Evolutionary conservation across 1,140 invertebrate species (phyloP).

Genomic region (Aleiodes sp.): DNA sequence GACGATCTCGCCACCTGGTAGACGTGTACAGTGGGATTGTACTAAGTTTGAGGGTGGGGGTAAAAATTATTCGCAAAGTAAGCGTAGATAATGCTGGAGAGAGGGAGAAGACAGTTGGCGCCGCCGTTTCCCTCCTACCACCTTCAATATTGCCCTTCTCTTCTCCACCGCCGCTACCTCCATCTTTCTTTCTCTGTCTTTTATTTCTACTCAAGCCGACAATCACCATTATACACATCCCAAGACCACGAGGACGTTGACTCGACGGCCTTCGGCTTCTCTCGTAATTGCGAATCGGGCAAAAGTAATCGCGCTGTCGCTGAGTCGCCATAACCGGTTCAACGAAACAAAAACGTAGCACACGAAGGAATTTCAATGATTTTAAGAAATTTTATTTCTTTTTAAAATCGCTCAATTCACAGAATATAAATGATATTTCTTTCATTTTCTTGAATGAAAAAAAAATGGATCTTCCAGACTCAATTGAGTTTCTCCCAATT

Average conservation of each 20-base stretch:
- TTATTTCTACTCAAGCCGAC: constrained; percentile 28
- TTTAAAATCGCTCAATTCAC: no score
- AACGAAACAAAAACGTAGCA: constrained; percentile 21
- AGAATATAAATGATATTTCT: no score
- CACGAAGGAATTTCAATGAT: constrained; percentile 5
- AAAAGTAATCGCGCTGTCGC: constrained; percentile 22
- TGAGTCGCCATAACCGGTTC: constrained; percentile 3
- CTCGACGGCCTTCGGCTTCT: constrained; percentile 47
- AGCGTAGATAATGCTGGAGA: constrained; percentile 36
- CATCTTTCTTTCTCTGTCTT: constrained; percentile 14
- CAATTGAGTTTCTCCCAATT: no score
- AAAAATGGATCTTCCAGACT: no score
- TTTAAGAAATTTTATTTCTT: not conserved
- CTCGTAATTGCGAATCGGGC: constrained; percentile 29
- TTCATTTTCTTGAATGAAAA: no score
- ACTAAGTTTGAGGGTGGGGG: constrained; percentile 13
- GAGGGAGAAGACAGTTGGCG: constrained; percentile 41
- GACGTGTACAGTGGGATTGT: constrained; percentile 38
- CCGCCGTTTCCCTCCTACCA: not conserved
- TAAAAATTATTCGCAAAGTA: not conserved
- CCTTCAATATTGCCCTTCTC: constrained; percentile 19
- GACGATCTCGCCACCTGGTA: constrained; percentile 27
- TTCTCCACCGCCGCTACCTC: constrained; percentile 5
- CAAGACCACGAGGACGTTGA: constrained; percentile 59
- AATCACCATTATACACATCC: constrained; percentile 19